These are phyloP conservation scores for Bellardia pandia DNA, from an alignment of 2,888 invertebrate species.

Conservation along the genomic window DNA sequence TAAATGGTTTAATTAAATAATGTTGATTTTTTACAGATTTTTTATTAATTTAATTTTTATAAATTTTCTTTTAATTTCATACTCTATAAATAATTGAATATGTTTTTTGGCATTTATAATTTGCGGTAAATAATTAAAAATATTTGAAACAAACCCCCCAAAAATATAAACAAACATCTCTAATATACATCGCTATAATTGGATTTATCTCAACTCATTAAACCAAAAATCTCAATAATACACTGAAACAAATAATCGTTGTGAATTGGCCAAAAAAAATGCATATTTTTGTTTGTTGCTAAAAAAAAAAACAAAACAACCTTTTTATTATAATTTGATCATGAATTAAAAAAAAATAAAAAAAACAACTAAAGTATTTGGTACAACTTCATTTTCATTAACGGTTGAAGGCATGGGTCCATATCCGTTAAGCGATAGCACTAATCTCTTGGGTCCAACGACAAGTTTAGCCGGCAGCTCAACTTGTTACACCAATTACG, in stretches of 20 bases:
- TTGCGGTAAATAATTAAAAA: slow-evolving; percentile 66
- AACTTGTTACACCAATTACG: slow-evolving; percentile 84
- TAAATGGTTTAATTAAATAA: background rate
- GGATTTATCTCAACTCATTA: slow-evolving; percentile 57
- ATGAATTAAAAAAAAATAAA: slow-evolving; percentile 72
- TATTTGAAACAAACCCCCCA: slow-evolving; percentile 36
- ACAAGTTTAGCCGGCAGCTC: slow-evolving; percentile 81
- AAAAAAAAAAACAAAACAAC: slow-evolving; percentile 57
- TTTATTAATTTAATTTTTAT: slow-evolving; percentile 50
- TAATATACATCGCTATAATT: slow-evolving; percentile 58
- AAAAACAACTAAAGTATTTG: slow-evolving; percentile 82
- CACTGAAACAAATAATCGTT: slow-evolving; percentile 44
- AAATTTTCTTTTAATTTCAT: slow-evolving; percentile 62
- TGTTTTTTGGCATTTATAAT: slow-evolving; percentile 71
- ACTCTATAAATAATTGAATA: slow-evolving; percentile 57
- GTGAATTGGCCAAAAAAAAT: slow-evolving; percentile 55
- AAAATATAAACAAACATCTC: slow-evolving; percentile 38
- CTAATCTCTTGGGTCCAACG: slow-evolving; percentile 84
- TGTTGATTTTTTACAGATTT: slow-evolving; percentile 41
- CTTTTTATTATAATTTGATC: slow-evolving; percentile 50
- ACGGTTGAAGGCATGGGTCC: slow-evolving; percentile 85
- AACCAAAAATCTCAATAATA: slow-evolving; percentile 36
- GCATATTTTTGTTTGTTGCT: slow-evolving; percentile 59
- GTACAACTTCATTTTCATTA: slow-evolving; percentile 84
- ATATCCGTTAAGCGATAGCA: slow-evolving; percentile 84